These are phyloP conservation scores for Agrilus planipennis DNA, from an alignment of 1,140 invertebrate genomes.

Conservation along the genomic window DNA sequence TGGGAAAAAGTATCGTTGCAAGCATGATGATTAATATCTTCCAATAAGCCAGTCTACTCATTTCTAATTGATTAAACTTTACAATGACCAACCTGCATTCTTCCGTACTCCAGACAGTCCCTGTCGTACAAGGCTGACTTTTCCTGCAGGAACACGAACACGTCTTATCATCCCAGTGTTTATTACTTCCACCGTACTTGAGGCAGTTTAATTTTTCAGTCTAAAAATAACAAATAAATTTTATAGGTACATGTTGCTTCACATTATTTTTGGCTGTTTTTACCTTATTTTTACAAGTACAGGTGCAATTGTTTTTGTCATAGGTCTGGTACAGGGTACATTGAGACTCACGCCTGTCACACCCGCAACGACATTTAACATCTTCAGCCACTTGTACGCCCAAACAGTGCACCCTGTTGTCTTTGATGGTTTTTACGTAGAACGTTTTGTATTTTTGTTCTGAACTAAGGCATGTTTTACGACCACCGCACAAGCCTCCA, in stretches of 20 bases:
- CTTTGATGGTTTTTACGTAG: slow-evolving; percentile 14
- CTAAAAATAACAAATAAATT: slow-evolving; percentile 7
- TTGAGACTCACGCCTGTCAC: slow-evolving; percentile 10
- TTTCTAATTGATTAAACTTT: too few species aligned
- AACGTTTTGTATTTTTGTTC: slow-evolving; percentile 10
- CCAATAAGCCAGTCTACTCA: too few species aligned
- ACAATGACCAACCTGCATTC: slow-evolving; percentile 25
- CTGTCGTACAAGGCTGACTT: slow-evolving; percentile 18
- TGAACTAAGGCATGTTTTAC: slow-evolving; percentile 15
- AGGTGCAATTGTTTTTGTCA: slow-evolving; percentile 17
- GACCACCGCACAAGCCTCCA: slow-evolving; percentile 35
- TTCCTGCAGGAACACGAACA: slow-evolving; percentile 24
- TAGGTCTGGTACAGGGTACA: slow-evolving; percentile 18
- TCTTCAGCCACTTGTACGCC: slow-evolving; percentile 17
- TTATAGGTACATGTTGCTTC: slow-evolving; percentile 6
- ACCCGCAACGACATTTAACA: slow-evolving; percentile 18
- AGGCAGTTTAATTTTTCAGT: slow-evolving; percentile 10
- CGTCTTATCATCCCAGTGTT: slow-evolving; percentile 16
- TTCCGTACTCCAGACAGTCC: slow-evolving; percentile 15
- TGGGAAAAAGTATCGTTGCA: too few species aligned
- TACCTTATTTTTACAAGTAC: slow-evolving; percentile 13
- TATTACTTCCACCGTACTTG: slow-evolving; percentile 8
- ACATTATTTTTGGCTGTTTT: too few species aligned
- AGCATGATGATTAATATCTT: too few species aligned
- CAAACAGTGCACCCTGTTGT: slow-evolving; percentile 13